Evolutionary conservation across 2,888 invertebrate genomes (phyloP).

Genomic region (Amblyjoppa fuscipennis): DNA sequence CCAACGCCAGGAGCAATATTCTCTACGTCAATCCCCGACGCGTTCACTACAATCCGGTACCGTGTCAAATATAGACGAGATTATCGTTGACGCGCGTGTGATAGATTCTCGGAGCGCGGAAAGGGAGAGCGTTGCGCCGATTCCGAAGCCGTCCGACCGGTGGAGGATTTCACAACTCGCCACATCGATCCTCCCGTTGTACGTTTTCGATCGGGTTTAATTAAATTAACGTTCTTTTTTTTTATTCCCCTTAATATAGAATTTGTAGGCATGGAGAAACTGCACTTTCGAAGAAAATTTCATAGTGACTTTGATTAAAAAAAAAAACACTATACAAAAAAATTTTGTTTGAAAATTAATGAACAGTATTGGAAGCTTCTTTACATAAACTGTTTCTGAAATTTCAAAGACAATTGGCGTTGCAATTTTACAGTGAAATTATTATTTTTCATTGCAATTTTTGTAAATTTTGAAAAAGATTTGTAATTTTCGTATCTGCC

Average conservation of each 20-base stretch:
- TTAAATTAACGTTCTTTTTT: background rate
- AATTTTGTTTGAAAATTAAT: no score
- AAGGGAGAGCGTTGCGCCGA: constrained; percentile 7
- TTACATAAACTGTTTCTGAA: no score
- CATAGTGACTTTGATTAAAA: no score
- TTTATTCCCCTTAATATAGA: background rate
- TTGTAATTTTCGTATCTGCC: no score
- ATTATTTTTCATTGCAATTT: no score
- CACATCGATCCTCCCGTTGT: background rate
- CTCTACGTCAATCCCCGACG: constrained; percentile 28
- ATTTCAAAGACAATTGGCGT: no score
- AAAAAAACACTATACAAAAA: no score
- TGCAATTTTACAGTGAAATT: no score
- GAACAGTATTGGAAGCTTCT: no score
- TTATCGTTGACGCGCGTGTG: constrained; percentile 35
- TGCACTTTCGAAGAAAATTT: no score
- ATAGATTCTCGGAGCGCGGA: constrained; percentile 18
- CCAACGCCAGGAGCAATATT: constrained; percentile 18
- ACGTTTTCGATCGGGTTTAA: background rate
- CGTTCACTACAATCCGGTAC: constrained; percentile 41
- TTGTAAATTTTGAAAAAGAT: no score
- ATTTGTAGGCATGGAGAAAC: no score
- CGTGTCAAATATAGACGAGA: constrained; percentile 37
- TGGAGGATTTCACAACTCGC: background rate
- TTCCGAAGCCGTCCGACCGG: background rate